Base-by-base conservation (phyloP, 2,797 vertebrate species). In the Falco columbarius region DNA sequence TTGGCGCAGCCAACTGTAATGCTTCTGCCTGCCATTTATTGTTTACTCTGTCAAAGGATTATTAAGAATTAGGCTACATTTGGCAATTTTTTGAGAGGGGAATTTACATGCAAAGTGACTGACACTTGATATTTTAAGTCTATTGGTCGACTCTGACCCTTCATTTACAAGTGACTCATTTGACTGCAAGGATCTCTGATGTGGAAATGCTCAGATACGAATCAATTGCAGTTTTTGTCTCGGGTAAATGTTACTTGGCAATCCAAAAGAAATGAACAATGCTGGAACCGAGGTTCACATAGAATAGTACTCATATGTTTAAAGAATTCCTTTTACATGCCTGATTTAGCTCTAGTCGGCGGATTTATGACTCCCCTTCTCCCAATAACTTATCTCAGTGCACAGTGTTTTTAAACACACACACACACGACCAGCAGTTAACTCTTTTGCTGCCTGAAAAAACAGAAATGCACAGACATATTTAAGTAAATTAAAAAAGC, bases 211-310 rank as follows among this genome's bases (percentile, higher is more conserved):
- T 81, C 94, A 89, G 96, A 95, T 94, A 92, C 40, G 84, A 97
- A 97, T 96, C 97, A 95, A 96, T 97, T 32, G 96, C 96, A 94
- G 91, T 87, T 97, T 96, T 97, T 95, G 95, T 95, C 93, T 96
- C 95, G 63, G 85, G 59, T 96, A 92, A 92, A 95, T 86, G 95
- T 95, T 96, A 95, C 89, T 74, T 93, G 86, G 95, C 95, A 95
- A 96, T 95, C 77, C 58, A 63, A 87, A 95, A 89, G 86, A 63
- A 94, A 87, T 15, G 82, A 94, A 92, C 93, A 88, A 91, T 90
- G 86, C 85, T 82, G 55, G 13, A 92, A 90, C 72, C 70, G 20
- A 94, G 90, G 86, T 79, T 93, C 89, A 93, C 87, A 89, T 17
- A 95, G 94, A 92, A 88, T 47, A 95, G 85, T 62, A 70, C 91